Evolutionary conservation across 2,113 vertebrate species (phyloP).

Genomic region (Trichechus manatus): DNA sequence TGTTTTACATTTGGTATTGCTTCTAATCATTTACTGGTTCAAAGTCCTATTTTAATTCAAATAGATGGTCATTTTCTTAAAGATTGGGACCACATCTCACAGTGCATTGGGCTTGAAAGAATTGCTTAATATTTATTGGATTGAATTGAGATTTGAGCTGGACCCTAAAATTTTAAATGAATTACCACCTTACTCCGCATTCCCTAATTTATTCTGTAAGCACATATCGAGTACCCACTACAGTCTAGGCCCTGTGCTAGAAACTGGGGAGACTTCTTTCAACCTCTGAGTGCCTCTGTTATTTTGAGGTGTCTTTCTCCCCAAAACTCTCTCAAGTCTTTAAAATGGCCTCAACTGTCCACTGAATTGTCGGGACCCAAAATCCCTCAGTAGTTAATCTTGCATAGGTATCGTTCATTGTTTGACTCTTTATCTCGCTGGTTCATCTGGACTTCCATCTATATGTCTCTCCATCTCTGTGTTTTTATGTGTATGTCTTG

Average conservation of each 20-base stretch:
- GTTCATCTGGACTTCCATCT: slow-evolving; percentile 17
- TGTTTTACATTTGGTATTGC: neutral
- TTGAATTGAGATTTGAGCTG: slow-evolving; percentile 21
- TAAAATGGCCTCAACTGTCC: neutral
- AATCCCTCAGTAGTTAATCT: neutral
- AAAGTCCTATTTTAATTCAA: slow-evolving; percentile 1
- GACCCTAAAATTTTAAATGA: slow-evolving; percentile 50
- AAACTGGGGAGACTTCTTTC: slow-evolving; percentile 32
- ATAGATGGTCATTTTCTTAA: neutral
- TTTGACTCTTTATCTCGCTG: slow-evolving; percentile 18
- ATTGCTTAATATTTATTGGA: neutral
- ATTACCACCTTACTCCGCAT: neutral
- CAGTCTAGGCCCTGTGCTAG: neutral
- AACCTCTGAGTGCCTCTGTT: neutral
- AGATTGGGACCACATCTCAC: neutral
- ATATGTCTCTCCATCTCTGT: neutral
- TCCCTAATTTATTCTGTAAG: neutral
- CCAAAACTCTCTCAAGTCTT: slow-evolving; percentile 15
- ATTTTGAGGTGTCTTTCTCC: slow-evolving; percentile 22
- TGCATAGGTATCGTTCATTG: neutral
- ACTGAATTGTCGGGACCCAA: neutral
- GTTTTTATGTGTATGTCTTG: neutral
- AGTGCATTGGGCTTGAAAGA: slow-evolving; percentile 5
- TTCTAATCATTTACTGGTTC: neutral
- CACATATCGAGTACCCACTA: neutral